phyloP scores from a whole-genome alignment of 2,797 vertebrate species.

The Delichon dasypus region DNA sequence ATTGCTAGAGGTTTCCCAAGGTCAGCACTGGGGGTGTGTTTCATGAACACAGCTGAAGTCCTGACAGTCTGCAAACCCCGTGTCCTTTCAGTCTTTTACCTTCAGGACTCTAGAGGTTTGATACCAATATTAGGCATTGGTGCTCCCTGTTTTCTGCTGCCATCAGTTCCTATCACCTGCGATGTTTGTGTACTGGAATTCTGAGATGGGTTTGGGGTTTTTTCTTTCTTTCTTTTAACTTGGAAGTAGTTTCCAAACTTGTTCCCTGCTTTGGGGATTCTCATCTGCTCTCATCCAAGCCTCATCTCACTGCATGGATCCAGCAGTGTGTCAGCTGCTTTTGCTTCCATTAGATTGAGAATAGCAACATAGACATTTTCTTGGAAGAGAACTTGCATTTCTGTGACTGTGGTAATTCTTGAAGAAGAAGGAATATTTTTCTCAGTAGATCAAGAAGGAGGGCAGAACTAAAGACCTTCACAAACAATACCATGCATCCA shows the following conservation, averaged over 20 bases:
- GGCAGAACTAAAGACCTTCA: neutral
- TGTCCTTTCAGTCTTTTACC: neutral
- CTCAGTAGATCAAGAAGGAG: conserved; percentile 7
- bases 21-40: neutral
- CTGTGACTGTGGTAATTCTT: conserved; percentile 5
- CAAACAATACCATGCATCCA: neutral
- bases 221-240: neutral
- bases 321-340: neutral
- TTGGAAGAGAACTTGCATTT: conserved; percentile 3
- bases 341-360: neutral
- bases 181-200: neutral
- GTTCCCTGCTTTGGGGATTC: neutral
- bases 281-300: neutral
- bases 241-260: neutral
- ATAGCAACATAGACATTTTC: neutral
- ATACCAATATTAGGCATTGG: fast-evolving
- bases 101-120: neutral
- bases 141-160: neutral
- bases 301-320: neutral
- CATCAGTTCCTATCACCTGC: neutral
- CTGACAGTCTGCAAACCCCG: neutral
- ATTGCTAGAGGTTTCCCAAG: neutral
- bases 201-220: neutral
- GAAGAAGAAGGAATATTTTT: neutral
- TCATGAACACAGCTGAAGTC: neutral